Base-by-base conservation (phyloP, 1,140 invertebrate species). In the Bactericera cockerelli region DNA sequence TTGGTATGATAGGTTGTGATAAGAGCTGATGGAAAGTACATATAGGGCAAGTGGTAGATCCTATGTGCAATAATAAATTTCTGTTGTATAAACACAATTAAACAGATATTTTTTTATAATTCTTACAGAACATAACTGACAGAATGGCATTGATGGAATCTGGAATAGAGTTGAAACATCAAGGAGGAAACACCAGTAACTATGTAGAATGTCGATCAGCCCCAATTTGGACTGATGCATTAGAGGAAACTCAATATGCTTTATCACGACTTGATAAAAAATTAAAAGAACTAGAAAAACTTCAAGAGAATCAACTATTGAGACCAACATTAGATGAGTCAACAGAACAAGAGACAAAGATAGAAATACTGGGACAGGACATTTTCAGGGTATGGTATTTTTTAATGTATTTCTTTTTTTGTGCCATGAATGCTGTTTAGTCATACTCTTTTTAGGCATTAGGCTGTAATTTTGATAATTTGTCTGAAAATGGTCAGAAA, bases 281-380 rank as follows among this genome's bases (percentile, higher is more conserved):
- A 71, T 77, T 94, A 68, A 84, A 86, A 59, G 89, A 88, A 65
- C 70, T 96, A 58, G 79, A 83, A 61, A 76, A 81, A 24, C 72
- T 94, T 28, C 91, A 96, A 71, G 83, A 86, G 56, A 83, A 83
- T 62, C 88, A 93, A 73, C 76, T 96, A 60, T 82, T 87, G 42
- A 77, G 90, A 38, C 92, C 93, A 16, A 89, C 90, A 1, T 78
- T 96, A 59, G 92, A 96, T 72, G 93, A 96, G 67, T 87, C 81
- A 66, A 77, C 77, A 22, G 77, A 85, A 65, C 89, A 95, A 70
- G 90, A 95, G 70, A 78, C 82, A 59, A 80, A 84, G 68, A 93
- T 95, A 65, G 84, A 92, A 66, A 79, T 83, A 61, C 74, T 89
- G 2, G 89, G 88, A 11, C 79, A 86, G 62, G 89, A 94, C 67